Conservation (phyloP, 2,113 vertebrate genomes). For the Zosterops pallidus region DNA sequence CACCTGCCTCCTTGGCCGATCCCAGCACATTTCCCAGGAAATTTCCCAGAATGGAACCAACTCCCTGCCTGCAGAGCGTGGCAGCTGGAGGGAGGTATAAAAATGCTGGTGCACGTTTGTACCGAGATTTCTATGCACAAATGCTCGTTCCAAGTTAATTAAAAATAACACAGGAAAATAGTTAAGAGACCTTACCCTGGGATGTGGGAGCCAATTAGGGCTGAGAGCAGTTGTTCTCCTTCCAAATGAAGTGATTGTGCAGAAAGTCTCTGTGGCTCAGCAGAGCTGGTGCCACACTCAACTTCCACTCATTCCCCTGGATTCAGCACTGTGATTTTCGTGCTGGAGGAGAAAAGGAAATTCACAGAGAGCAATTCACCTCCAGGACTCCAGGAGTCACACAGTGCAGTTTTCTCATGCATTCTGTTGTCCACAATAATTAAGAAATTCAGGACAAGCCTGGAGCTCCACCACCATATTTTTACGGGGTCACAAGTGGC, state of each 20-base stretch:
- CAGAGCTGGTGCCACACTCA: neutral
- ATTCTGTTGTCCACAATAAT: neutral
- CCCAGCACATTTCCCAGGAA: neutral
- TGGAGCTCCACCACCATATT: neutral
- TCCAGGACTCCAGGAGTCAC: neutral
- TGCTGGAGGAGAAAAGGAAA: neutral
- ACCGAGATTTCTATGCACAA: neutral
- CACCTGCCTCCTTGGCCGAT: neutral
- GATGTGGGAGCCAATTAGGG: neutral
- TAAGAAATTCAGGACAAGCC: neutral
- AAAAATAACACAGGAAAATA: neutral
- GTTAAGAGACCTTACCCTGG: neutral
- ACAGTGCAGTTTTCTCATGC: neutral
- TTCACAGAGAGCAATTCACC: fast-evolving
- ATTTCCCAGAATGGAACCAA: neutral
- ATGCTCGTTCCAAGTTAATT: neutral
- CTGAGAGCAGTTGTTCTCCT: neutral
- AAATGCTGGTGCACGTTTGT: neutral
- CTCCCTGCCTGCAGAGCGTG: neutral
- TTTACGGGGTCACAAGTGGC: neutral
- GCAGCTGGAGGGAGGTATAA: neutral
- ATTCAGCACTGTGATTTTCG: fast-evolving
- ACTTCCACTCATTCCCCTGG: fast-evolving
- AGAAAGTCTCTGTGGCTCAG: neutral
- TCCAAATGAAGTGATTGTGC: neutral